Evolutionary conservation across 1,140 invertebrate species (phyloP), one percentile per base, ranked within the genome.

Genomic region (Drosophila navojoa): DNA sequence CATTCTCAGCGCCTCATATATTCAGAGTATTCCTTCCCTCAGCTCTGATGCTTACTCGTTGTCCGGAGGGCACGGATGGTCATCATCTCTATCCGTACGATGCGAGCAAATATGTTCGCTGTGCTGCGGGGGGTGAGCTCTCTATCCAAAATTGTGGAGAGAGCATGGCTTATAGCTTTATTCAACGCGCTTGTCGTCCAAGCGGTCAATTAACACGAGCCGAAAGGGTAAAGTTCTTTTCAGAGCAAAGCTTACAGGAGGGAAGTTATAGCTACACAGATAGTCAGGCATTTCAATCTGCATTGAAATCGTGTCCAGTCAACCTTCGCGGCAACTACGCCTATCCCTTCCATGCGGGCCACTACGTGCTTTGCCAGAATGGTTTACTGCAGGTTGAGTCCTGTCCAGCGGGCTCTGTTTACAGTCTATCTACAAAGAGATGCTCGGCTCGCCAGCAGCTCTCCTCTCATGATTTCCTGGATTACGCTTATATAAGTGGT

Each of bases 21-120:
- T 7, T 54, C 11, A 40, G 53, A 59, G 62, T 45, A 6, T 22
- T 7, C 2, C n/a, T 9, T 29, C 9, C 27, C 60, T 32, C 47
- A 91, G 90, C 90, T 9, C 50, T 82, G 44, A 86, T 77, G 0
- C 58, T 91, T 1, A 74, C 76, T 5, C 63, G 52, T 16, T 87
- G 82, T 38, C 82, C 82, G 1, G 64, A 15, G 4, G 67, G 73
- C 61, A 89, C 81, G 5, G 80, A 90, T 29, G 90, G 90, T 0
- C 66, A 71, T 10, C 90, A 91, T 40, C 60, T 79, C 4, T 91
- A 91, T 79, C 90, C 90, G 15, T 91, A 82, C 25, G 90, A 91
- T 80, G 84, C 73, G 0, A 57, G 15, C 16, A 89, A 89, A 55
- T 91, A 81, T 70, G 63, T 91, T 2, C 71, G 47, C 5, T 91